A percentile compares a stretch with the other conserved stretches of the same genome.
These are phyloP conservation scores for Antechinus flavipes DNA, from an alignment of 2,113 vertebrate species.

Conservation along the genomic window DNA sequence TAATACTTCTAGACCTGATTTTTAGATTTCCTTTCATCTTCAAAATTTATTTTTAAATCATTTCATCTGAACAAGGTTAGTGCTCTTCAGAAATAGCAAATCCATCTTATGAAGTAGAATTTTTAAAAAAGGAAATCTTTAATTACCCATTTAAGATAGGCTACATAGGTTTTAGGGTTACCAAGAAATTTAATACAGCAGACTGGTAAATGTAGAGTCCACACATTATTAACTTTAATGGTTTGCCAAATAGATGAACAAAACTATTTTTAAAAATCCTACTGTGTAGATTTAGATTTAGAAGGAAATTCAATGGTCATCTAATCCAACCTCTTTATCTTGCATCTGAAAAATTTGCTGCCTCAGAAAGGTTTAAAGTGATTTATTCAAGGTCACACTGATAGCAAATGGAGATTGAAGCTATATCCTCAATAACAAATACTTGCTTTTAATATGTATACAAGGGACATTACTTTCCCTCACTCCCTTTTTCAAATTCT, in stretches of 20 bases:
- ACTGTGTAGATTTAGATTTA: neutral
- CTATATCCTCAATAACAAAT: neutral
- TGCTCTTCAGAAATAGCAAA: neutral
- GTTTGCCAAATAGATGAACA: neutral
- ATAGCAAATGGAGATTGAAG: neutral
- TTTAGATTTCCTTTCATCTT: neutral
- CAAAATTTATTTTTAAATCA: neutral
- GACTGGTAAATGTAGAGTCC: neutral
- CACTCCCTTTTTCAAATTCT: neutral
- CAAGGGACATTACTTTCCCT: neutral
- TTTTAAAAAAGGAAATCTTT: neutral
- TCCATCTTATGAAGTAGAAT: slow-evolving; percentile 23
- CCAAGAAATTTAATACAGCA: slow-evolving; percentile 13
- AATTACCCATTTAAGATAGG: neutral
- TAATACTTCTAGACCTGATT: neutral
- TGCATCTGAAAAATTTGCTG: neutral
- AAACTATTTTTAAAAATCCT: neutral
- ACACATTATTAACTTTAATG: neutral
- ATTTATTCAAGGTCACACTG: neutral
- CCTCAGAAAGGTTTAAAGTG: neutral
- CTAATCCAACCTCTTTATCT: neutral
- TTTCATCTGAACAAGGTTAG: slow-evolving; percentile 21
- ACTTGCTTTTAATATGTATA: neutral
- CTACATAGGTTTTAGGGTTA: neutral
- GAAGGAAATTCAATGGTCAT: neutral